Percentiles rank a stretch among this genome's conserved stretches.
Conservation (phyloP, 2,113 vertebrate genomes). For the Grantiella picta region DNA sequence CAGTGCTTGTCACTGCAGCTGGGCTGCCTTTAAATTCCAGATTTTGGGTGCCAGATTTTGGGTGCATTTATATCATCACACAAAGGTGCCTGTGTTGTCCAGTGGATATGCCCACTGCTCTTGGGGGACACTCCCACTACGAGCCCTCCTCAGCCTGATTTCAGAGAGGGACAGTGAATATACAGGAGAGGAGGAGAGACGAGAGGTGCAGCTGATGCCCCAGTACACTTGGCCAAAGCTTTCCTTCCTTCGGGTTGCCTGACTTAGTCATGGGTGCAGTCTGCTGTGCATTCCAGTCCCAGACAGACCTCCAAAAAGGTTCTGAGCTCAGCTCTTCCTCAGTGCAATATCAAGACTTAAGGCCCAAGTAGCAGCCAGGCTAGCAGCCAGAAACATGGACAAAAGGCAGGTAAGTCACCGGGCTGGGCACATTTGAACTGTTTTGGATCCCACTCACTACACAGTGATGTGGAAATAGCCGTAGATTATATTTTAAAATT, state of each 20-base stretch:
- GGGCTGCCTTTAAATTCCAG: not conserved
- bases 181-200: not conserved
- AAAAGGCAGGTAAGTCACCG: not conserved
- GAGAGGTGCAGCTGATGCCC: not conserved
- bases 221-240: not conserved
- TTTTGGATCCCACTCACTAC: not conserved
- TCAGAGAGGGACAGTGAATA: not conserved
- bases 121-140: not conserved
- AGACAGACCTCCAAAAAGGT: not conserved
- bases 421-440: not conserved
- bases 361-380: not conserved
- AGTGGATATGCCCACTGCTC: not conserved
- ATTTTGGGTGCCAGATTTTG: not conserved
- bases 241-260: not conserved
- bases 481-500: slow-evolving; percentile 13
- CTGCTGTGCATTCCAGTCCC: not conserved
- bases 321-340: not conserved
- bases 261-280: not conserved
- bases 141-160: not conserved
- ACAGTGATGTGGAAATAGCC: not conserved
- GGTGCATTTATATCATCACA: not conserved
- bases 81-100: not conserved
- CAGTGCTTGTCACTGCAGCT: not conserved
- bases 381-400: not conserved
- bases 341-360: not conserved